phyloP scores from a whole-genome alignment of 2,888 invertebrate species.

The Cephonodes hylas region DNA sequence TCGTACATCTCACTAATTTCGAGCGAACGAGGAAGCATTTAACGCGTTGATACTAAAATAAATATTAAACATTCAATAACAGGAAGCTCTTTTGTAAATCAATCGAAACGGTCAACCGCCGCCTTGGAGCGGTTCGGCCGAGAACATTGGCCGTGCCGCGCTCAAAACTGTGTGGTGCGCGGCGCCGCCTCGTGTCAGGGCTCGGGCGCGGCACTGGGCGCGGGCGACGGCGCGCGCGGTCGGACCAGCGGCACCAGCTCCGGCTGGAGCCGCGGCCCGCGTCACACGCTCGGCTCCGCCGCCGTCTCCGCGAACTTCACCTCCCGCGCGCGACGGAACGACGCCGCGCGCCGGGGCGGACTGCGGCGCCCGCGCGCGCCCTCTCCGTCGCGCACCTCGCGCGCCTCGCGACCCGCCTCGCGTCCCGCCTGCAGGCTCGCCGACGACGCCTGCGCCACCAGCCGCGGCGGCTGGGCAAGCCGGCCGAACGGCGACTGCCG shows the following conservation, averaged over 20 bases:
- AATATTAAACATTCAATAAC: conserved; percentile 35
- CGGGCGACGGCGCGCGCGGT: conserved; percentile 34
- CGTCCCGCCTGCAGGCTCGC: conserved; percentile 67
- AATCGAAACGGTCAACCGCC: conserved; percentile 20
- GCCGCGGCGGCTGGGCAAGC: conserved; percentile 49
- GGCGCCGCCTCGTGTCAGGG: conserved; percentile 58
- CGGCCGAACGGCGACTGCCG: conserved; percentile 84
- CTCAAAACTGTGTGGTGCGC: conserved; percentile 67
- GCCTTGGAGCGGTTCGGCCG: conserved; percentile 19
- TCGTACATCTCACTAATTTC: conserved; percentile 19
- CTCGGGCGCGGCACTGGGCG: conserved; percentile 31
- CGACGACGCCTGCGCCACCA: conserved; percentile 68
- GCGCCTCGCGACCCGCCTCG: conserved; percentile 45
- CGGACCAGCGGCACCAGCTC: conserved; percentile 78
- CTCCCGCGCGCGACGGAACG: conserved; percentile 74
- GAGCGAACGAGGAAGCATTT: conserved; percentile 48
- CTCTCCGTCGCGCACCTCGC: conserved; percentile 65
- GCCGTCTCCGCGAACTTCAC: conserved; percentile 77
- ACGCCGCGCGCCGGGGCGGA: conserved; percentile 67
- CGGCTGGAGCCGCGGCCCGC: conserved; percentile 77
- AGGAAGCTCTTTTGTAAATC: conserved; percentile 45
- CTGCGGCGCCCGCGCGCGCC: conserved; percentile 49
- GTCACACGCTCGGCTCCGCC: conserved; percentile 70
- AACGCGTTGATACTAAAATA: conserved; percentile 31
- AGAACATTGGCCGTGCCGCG: background rate